phyloP scores from a whole-genome alignment of 1,140 invertebrate genomes.

The Rhyzopertha dominica region DNA sequence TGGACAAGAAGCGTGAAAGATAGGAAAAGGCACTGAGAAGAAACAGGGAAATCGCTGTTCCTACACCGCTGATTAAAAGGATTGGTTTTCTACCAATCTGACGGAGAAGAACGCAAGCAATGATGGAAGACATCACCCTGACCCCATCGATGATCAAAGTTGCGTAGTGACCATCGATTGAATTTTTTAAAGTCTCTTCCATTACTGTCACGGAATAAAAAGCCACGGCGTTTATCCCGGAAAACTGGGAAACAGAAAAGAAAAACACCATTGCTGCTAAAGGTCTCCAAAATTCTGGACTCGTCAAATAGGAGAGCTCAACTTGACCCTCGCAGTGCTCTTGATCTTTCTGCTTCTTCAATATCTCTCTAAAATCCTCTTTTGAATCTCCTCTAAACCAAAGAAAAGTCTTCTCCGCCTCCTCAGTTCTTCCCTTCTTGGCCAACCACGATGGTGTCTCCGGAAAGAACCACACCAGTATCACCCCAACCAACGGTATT shows the following conservation, averaged over 20 bases:
- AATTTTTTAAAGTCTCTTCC: conserved; percentile 49
- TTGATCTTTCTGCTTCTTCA: no score
- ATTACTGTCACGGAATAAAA: conserved; percentile 67
- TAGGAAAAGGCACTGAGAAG: conserved; percentile 45
- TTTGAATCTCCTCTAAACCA: conserved; percentile 48
- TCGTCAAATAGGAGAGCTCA: no score
- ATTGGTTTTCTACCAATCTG: conserved; percentile 54
- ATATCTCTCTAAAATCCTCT: no score
- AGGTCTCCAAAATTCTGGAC: conserved; percentile 53
- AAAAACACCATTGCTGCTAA: conserved; percentile 55
- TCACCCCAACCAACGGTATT: conserved; percentile 49
- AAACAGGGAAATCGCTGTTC: conserved; percentile 51
- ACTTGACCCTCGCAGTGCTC: no score
- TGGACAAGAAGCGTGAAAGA: no score
- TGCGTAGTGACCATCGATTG: conserved; percentile 53
- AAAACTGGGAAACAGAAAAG: conserved; percentile 58
- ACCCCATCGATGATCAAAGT: conserved; percentile 65
- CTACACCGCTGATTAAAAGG: conserved; percentile 53
- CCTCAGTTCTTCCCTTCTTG: conserved; percentile 48
- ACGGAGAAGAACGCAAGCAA: conserved; percentile 56
- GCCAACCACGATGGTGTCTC: conserved; percentile 70
- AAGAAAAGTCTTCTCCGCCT: conserved; percentile 49
- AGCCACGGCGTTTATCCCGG: conserved; percentile 63
- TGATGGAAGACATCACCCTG: conserved; percentile 55
- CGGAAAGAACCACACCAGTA: conserved; percentile 52